These are phyloP conservation scores for Hiodon tergisus DNA, from an alignment of 2,113 vertebrate genomes.

Conservation along the genomic window DNA sequence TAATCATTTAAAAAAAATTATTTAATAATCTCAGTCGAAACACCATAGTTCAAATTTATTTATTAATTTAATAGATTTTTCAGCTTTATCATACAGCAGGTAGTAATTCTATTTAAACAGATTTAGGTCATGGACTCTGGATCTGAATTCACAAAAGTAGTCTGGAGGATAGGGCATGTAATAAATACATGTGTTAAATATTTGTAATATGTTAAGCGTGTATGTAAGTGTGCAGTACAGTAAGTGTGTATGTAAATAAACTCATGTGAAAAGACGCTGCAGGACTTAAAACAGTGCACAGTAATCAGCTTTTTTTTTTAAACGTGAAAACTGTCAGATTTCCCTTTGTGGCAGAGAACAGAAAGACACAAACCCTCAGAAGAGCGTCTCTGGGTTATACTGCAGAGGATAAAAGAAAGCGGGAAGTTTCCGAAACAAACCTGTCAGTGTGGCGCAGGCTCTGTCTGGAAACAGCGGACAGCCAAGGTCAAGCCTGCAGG, in stretches of 20 bases:
- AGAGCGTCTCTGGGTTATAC: background rate
- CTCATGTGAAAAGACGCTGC: background rate
- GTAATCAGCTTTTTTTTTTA: background rate
- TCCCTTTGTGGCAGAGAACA: background rate
- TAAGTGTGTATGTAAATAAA: background rate
- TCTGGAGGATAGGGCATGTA: no score
- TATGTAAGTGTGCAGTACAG: no score
- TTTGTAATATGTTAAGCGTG: no score
- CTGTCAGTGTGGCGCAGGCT: conserved; percentile 30
- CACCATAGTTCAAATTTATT: no score
- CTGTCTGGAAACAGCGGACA: conserved; percentile 46
- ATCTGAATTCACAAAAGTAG: no score
- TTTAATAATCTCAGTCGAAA: no score
- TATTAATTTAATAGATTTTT: no score
- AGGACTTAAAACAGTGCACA: background rate
- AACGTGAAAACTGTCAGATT: background rate
- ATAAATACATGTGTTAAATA: no score
- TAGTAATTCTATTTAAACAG: no score
- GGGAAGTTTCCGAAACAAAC: background rate
- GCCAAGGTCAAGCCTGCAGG: conserved; percentile 53
- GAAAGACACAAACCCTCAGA: background rate
- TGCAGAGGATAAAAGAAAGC: background rate
- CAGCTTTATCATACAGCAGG: no score
- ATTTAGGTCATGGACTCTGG: no score
- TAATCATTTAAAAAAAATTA: no score